phyloP scores from a whole-genome alignment of 1,140 invertebrate species.

The Pissodes strobi region DNA sequence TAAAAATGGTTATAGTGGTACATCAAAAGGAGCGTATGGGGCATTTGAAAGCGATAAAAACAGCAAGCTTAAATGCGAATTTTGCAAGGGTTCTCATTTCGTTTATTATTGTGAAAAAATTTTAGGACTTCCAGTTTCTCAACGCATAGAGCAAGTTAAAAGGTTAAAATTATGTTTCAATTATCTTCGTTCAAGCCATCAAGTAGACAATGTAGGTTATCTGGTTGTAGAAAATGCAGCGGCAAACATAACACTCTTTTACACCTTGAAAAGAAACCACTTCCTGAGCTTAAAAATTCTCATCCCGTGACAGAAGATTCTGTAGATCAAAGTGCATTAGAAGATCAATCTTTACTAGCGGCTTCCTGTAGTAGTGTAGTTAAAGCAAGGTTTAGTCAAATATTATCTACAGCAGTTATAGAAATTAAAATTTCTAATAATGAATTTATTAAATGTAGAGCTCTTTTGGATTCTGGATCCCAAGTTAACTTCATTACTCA shows the following conservation, averaged over 20 bases:
- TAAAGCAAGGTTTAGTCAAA: not conserved
- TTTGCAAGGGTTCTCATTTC: conserved; percentile 6
- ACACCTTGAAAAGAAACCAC: not conserved
- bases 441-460: not conserved
- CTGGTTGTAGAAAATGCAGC: not conserved
- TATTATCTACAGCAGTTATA: not conserved
- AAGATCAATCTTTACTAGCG: not conserved
- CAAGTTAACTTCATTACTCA: no score
- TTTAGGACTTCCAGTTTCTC: not conserved
- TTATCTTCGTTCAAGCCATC: not conserved
- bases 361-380: not conserved
- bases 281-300: not conserved
- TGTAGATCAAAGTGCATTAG: not conserved
- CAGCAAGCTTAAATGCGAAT: not conserved
- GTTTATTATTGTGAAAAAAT: conserved; percentile 4
- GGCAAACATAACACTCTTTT: not conserved
- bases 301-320: not conserved
- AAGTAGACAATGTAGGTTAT: not conserved
- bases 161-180: no score
- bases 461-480: no score
- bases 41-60: not conserved
- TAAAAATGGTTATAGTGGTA: no score
- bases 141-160: no score
- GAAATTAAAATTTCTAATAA: not conserved
- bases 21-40: not conserved